These are phyloP conservation scores for Lordiphosa mommai DNA, from an alignment of 1,140 invertebrate genomes.

Conservation along the genomic window DNA sequence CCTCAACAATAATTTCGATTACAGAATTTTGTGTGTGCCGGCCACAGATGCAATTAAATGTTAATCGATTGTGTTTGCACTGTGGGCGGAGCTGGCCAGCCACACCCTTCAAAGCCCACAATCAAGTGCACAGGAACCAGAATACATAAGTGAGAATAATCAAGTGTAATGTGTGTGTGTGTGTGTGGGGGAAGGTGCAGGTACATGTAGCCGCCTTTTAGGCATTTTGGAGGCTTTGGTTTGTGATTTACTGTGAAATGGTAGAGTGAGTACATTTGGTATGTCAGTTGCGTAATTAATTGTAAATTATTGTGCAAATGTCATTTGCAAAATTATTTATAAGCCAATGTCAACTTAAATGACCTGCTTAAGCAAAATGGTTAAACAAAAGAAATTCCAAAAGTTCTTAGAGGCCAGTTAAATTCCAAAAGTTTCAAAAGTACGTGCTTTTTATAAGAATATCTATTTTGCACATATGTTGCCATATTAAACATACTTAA, in stretches of 20 bases:
- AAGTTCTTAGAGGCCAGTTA: too few relatives aligned
- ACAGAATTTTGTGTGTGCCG: slow-evolving; percentile 35
- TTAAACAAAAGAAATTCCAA: too few relatives aligned
- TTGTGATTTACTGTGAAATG: not conserved
- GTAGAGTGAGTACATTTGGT: slow-evolving; percentile 2
- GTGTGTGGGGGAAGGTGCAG: not conserved
- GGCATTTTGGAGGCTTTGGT: slow-evolving; percentile 1
- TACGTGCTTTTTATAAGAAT: not conserved
- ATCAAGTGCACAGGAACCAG: slow-evolving; percentile 2
- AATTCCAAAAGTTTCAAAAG: too few relatives aligned
- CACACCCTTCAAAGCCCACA: slow-evolving; percentile 2
- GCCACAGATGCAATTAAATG: slow-evolving; percentile 64
- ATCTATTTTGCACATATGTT: not conserved
- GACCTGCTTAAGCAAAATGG: slow-evolving; percentile 5
- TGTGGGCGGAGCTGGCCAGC: slow-evolving; percentile 19
- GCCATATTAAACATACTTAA: not conserved
- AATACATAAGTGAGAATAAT: slow-evolving; percentile 26
- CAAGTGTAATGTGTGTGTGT: slow-evolving; percentile 5
- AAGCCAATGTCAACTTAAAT: slow-evolving; percentile 34
- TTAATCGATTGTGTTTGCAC: slow-evolving; percentile 65
- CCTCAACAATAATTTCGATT: slow-evolving; percentile 70
- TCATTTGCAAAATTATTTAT: slow-evolving; percentile 64
- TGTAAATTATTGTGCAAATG: slow-evolving; percentile 68
- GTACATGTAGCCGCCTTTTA: slow-evolving; percentile 12
- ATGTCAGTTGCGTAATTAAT: slow-evolving; percentile 62